phyloP scores from a whole-genome alignment of 2,888 invertebrate species.

The Tholera decimalis region DNA sequence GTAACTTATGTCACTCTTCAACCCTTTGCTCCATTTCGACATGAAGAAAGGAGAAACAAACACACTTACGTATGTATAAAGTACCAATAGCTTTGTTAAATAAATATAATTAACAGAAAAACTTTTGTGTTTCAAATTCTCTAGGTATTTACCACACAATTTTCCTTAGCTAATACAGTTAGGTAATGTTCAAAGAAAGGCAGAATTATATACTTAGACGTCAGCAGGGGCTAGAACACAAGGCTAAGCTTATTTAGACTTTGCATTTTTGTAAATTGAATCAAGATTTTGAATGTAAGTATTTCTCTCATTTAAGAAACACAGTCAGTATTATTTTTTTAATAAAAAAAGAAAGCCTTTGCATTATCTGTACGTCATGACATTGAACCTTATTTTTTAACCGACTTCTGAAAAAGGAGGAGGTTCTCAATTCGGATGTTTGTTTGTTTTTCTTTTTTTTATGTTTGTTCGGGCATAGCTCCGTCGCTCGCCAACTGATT shows the following conservation, averaged over 20 bases:
- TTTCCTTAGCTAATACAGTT: constrained; percentile 34
- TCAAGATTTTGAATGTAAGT: not conserved
- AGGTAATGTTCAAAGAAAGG: constrained; percentile 25
- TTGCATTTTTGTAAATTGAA: constrained; percentile 21
- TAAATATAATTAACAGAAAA: too few species aligned
- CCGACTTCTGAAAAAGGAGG: too few species aligned
- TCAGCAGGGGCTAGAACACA: constrained; percentile 55
- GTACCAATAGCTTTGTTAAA: too few species aligned
- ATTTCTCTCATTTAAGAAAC: not conserved
- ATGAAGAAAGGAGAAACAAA: too few species aligned
- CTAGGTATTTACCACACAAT: constrained; percentile 19
- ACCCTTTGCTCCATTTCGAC: too few species aligned
- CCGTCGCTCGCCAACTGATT: too few species aligned
- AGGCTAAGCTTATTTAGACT: constrained; percentile 30
- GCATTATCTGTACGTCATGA: not conserved
- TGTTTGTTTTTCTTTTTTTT: too few species aligned
- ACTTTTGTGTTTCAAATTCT: constrained; percentile 29
- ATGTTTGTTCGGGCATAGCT: too few species aligned
- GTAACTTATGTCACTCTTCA: too few species aligned
- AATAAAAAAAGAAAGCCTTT: not conserved
- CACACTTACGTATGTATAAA: too few species aligned
- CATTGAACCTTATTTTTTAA: not conserved
- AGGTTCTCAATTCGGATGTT: too few species aligned
- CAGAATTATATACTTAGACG: constrained; percentile 50
- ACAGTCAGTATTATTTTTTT: too few species aligned